A percentile compares a stretch with the other conserved stretches of the same genome.
Evolutionary conservation across 2,888 invertebrate genomes (phyloP).

Genomic region (Tenthredo distinguenda): DNA sequence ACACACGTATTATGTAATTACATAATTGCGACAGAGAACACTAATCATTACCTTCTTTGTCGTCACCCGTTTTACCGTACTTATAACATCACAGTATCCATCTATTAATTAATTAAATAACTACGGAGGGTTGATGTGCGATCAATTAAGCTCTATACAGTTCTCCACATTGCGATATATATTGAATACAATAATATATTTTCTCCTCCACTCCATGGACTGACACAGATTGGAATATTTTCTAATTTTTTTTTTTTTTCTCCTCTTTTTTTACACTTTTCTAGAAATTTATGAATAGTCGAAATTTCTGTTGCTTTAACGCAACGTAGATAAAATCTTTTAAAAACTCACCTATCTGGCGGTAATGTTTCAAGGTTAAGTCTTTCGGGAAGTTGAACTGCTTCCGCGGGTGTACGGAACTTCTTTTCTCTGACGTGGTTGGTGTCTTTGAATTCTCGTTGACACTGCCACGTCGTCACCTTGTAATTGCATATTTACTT

Average conservation of each 20-base stretch:
- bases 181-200: neutral
- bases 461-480: slow-evolving; percentile 27
- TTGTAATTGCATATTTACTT: slow-evolving; percentile 13
- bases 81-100: slow-evolving; percentile 27
- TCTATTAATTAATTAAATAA: slow-evolving; percentile 28
- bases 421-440: neutral
- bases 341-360: slow-evolving; percentile 40
- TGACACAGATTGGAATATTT: neutral
- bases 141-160: neutral
- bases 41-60: slow-evolving; percentile 46
- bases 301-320: neutral
- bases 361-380: slow-evolving; percentile 30
- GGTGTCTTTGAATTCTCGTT: slow-evolving; percentile 1
- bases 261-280: neutral
- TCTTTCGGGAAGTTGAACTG: slow-evolving; percentile 13
- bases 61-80: slow-evolving; percentile 39
- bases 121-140: neutral
- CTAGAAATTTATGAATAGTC: neutral
- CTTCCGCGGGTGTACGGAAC: neutral
- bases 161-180: neutral
- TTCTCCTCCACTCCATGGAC: neutral
- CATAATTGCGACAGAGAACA: slow-evolving; percentile 48
- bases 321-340: neutral
- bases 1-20: slow-evolving; percentile 46
- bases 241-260: neutral